A percentile compares a stretch with the other conserved stretches of the same genome.
Evolutionary conservation across 2,888 invertebrate genomes (phyloP).

Genomic region (Agrochola lota): DNA sequence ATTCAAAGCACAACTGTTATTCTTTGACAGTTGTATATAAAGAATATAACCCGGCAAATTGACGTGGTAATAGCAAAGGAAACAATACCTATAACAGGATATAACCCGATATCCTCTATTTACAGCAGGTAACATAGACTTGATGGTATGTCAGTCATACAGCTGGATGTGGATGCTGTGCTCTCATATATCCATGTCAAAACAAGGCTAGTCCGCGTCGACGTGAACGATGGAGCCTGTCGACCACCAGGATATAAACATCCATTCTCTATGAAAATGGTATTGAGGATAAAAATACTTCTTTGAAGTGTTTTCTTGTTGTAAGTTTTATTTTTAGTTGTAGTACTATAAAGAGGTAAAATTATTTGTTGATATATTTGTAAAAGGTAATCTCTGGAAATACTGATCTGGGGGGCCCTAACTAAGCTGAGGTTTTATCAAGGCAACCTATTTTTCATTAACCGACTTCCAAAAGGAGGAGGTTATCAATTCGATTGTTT

Average conservation of each 20-base stretch:
- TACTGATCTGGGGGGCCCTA: too few species aligned
- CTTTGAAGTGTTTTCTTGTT: not conserved
- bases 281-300: constrained; percentile 36
- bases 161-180: constrained; percentile 18
- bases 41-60: too few species aligned
- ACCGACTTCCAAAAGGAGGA: too few species aligned
- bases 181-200: constrained; percentile 52
- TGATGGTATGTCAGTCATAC: constrained; percentile 38
- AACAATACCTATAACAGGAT: not conserved
- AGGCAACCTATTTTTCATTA: too few species aligned
- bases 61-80: too few species aligned
- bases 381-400: too few species aligned
- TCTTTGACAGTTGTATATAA: too few species aligned
- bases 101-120: not conserved
- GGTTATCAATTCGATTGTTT: too few species aligned
- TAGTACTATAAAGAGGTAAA: too few species aligned
- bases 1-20: too few species aligned
- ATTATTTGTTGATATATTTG: too few species aligned
- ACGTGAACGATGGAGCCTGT: constrained; percentile 57
- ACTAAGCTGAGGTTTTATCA: too few species aligned
- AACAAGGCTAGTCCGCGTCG: constrained; percentile 19
- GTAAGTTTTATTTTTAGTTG: not conserved
- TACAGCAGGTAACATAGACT: constrained; percentile 3
- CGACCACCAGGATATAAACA: constrained; percentile 41
- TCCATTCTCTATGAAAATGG: constrained; percentile 55